These are phyloP conservation scores for Gymnothorax reevesii DNA, from an alignment of 2,797 vertebrate species.

Conservation along the genomic window DNA sequence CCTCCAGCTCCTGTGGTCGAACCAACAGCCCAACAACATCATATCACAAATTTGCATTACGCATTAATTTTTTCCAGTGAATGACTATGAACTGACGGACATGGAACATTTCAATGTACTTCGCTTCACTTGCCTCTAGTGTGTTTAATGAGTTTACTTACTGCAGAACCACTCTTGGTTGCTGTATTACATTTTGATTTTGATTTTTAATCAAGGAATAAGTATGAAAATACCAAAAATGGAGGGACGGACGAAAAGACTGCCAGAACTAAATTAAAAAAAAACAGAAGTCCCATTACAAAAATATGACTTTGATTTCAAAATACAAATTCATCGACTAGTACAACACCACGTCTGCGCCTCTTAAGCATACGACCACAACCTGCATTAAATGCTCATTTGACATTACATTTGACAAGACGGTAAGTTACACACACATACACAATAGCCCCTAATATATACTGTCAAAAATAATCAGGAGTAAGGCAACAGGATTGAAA, in stretches of 20 bases:
- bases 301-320: background rate
- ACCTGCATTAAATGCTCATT: background rate
- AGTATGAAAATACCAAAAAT: background rate
- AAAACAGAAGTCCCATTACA: background rate
- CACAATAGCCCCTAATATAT: background rate
- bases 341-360: background rate
- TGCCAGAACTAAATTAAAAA: background rate
- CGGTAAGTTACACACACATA: background rate
- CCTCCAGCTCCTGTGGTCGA: background rate
- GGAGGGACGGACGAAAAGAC: background rate
- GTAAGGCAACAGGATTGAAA: background rate
- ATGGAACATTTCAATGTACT: background rate
- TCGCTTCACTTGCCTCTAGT: background rate
- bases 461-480: background rate
- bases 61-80: background rate
- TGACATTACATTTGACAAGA: slow-evolving; percentile 7
- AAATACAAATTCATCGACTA: background rate
- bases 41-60: background rate
- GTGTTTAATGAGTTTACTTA: background rate
- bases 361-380: background rate
- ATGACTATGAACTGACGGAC: background rate
- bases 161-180: background rate
- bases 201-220: background rate
- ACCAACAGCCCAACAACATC: background rate
- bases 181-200: background rate